phyloP scores from a whole-genome alignment of 2,113 vertebrate genomes.

The Osmerus eperlanus region DNA sequence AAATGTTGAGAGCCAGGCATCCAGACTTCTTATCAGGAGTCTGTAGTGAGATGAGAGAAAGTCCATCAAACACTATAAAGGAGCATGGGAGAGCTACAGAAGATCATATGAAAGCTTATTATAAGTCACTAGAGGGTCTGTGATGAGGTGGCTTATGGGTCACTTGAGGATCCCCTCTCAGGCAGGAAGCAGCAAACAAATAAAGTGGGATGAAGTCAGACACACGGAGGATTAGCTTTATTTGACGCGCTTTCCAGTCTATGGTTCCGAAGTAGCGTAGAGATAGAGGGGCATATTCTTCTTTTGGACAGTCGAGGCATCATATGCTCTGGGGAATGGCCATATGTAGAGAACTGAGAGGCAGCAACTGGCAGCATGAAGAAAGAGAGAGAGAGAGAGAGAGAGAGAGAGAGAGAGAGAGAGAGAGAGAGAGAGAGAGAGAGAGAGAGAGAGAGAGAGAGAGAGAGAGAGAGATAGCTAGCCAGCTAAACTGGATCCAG shows the following conservation, averaged over 20 bases:
- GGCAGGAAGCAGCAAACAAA: conserved; percentile 62
- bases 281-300: conserved; percentile 27
- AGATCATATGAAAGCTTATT: conserved; percentile 57
- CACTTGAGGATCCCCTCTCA: conserved; percentile 61
- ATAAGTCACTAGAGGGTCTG: conserved; percentile 64
- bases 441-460: too few species aligned
- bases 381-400: too few species aligned
- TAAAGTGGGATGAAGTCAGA: conserved; percentile 64
- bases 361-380: neutral
- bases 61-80: conserved; percentile 49
- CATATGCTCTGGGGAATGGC: conserved; percentile 6
- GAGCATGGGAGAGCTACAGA: conserved; percentile 50
- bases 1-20: conserved; percentile 9
- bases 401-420: too few species aligned
- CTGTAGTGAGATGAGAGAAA: conserved; percentile 43
- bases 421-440: too few species aligned
- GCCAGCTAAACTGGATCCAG: neutral
- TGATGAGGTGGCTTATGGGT: conserved; percentile 63
- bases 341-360: neutral
- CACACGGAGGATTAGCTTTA: conserved; percentile 66
- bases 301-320: conserved; percentile 17
- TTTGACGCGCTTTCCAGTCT: conserved; percentile 35
- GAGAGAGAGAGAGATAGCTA: too few species aligned
- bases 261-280: neutral
- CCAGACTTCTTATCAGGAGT: conserved; percentile 32